Percentiles rank a stretch among this genome's conserved stretches.
Evolutionary conservation across 1,140 invertebrate genomes (phyloP).

Genomic region (Battus philenor): DNA sequence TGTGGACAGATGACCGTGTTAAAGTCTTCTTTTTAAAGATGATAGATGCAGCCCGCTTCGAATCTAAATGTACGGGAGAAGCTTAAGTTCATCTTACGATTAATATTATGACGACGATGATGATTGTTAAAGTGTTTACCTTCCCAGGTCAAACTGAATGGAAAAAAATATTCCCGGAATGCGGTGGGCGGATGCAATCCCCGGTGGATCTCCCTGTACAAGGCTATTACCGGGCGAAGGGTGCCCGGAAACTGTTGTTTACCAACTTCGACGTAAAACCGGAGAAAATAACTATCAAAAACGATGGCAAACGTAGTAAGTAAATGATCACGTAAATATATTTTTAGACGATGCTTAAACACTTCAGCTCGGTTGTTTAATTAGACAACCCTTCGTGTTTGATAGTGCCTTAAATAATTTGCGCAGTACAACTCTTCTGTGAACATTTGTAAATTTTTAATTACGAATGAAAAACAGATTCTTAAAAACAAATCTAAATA

Average conservation of each 20-base stretch:
- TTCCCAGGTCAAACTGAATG: slow-evolving; percentile 35
- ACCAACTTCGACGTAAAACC: slow-evolving; percentile 38
- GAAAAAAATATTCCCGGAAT: slow-evolving; percentile 27
- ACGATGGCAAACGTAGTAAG: slow-evolving; percentile 34
- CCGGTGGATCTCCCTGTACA: slow-evolving; percentile 38
- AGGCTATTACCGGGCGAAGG: slow-evolving; percentile 27
- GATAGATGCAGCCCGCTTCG: too few species aligned
- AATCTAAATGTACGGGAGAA: too few species aligned
- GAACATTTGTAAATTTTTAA: too few species aligned
- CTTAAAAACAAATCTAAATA: too few species aligned
- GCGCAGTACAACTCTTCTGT: too few species aligned
- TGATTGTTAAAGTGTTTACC: background rate
- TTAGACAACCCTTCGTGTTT: too few species aligned
- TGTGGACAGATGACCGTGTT: too few species aligned
- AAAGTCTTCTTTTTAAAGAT: too few species aligned
- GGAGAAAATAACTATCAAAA: slow-evolving; percentile 21
- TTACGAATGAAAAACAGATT: too few species aligned
- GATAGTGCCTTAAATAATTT: too few species aligned
- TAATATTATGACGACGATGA: background rate
- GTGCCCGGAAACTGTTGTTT: slow-evolving; percentile 29
- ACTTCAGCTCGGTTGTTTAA: too few species aligned
- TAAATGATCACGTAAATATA: background rate
- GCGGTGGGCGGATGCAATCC: slow-evolving; percentile 40
- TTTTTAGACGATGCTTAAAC: too few species aligned
- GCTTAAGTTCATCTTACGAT: background rate